These are phyloP conservation scores for Miniopterus natalensis DNA, from an alignment of 2,113 vertebrate genomes.

Conservation along the genomic window DNA sequence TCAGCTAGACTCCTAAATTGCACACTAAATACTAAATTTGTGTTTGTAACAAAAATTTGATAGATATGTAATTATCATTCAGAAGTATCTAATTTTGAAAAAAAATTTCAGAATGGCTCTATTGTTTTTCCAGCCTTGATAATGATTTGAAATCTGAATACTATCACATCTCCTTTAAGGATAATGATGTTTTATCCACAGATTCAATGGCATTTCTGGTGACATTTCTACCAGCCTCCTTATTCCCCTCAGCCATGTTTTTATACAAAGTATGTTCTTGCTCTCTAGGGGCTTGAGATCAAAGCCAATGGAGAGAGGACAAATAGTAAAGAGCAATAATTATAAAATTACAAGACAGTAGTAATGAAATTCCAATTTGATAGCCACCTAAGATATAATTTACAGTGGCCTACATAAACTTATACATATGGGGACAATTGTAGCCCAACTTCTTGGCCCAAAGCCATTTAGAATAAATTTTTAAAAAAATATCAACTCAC, in stretches of 20 bases:
- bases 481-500: neutral
- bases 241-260: neutral
- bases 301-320: neutral
- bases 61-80: neutral
- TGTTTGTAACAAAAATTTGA: neutral
- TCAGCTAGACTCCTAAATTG: slow-evolving; percentile 3
- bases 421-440: neutral
- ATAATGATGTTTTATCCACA: slow-evolving; percentile 44
- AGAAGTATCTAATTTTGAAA: neutral
- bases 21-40: slow-evolving; percentile 25
- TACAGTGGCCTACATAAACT: neutral
- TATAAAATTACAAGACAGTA: slow-evolving; percentile 24
- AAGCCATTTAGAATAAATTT: neutral
- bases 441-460: neutral
- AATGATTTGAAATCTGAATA: neutral
- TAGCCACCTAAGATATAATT: neutral
- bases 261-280: neutral
- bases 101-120: slow-evolving; percentile 9
- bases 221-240: neutral
- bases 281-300: neutral
- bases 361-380: slow-evolving; percentile 48
- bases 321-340: neutral
- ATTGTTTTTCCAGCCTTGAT: neutral
- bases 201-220: slow-evolving; percentile 28
- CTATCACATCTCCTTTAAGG: neutral